Percentiles rank a stretch among this genome's conserved stretches.
phyloP scores from a whole-genome alignment of 1,140 invertebrate species.

The Coelopa frigida region DNA sequence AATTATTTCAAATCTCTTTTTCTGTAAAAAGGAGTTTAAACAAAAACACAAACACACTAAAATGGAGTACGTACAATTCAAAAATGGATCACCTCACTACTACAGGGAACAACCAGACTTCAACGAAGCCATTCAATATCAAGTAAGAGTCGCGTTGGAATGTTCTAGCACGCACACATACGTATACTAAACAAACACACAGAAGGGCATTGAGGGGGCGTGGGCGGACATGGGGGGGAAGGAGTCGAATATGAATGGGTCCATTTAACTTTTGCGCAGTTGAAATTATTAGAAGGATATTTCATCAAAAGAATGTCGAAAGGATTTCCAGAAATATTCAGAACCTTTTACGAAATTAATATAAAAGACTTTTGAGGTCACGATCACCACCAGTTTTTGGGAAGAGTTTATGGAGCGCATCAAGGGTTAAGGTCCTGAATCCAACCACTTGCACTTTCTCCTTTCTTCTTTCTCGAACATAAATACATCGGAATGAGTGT shows the following conservation, averaged over 20 bases:
- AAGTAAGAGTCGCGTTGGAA: slow-evolving; percentile 29
- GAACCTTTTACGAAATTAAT: too few relatives aligned
- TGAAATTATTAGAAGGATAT: not conserved
- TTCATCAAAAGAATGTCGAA: too few relatives aligned
- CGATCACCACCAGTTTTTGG: too few relatives aligned
- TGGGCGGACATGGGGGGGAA: too few relatives aligned
- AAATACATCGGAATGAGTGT: too few relatives aligned
- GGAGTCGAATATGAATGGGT: too few relatives aligned
- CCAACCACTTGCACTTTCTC: too few relatives aligned
- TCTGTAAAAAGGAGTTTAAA: slow-evolving; percentile 33
- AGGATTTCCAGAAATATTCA: too few relatives aligned
- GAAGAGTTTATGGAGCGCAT: too few relatives aligned
- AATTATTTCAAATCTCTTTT: slow-evolving; percentile 8
- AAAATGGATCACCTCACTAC: slow-evolving; percentile 44
- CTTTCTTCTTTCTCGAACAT: too few relatives aligned
- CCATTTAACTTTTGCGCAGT: slow-evolving; percentile 7
- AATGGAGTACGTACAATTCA: slow-evolving; percentile 45
- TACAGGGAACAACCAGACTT: slow-evolving; percentile 44
- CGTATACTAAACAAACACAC: not conserved
- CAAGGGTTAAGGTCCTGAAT: too few relatives aligned
- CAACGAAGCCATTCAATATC: slow-evolving; percentile 45
- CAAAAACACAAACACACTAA: slow-evolving; percentile 24
- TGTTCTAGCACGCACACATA: not conserved
- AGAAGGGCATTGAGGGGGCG: not conserved
- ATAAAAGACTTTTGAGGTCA: too few relatives aligned